Conservation (phyloP, 2,113 vertebrate genomes). For the Burhinus oedicnemus region DNA sequence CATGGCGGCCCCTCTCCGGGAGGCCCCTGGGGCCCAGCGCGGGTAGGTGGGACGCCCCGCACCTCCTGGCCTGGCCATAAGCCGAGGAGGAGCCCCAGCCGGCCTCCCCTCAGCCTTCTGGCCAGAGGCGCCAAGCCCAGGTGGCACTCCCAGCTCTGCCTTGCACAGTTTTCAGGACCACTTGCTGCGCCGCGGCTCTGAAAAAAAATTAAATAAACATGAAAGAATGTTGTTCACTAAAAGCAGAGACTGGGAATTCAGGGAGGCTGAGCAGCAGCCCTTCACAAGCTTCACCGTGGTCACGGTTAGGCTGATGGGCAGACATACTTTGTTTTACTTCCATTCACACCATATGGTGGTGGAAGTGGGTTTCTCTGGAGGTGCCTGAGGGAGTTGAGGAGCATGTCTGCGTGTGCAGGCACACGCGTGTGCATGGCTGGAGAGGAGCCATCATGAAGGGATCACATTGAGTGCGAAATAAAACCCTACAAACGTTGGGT, state of each 20-base stretch:
- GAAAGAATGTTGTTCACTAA: background rate
- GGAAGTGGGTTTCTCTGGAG: background rate
- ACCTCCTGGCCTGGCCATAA: background rate
- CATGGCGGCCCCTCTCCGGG: background rate
- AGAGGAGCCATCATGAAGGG: background rate
- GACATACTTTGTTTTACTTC: background rate
- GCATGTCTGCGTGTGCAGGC: rapidly evolving
- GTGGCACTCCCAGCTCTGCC: rapidly evolving
- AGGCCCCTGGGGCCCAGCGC: background rate
- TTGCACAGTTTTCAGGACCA: rapidly evolving
- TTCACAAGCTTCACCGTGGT: rapidly evolving
- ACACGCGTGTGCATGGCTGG: rapidly evolving
- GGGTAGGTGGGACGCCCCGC: background rate
- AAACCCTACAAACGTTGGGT: background rate
- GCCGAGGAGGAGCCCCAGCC: rapidly evolving
- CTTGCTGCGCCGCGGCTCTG: background rate
- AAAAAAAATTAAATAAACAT: rapidly evolving
- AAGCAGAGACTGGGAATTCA: background rate
- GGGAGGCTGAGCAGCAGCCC: background rate
- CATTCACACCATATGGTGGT: rapidly evolving
- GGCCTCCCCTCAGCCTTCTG: background rate
- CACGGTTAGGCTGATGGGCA: rapidly evolving
- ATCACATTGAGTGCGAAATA: background rate
- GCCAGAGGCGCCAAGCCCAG: rapidly evolving
- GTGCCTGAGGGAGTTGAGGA: background rate